Evolutionary conservation across 2,797 vertebrate species (phyloP).

Genomic region (Acanthurus leucopareius): DNA sequence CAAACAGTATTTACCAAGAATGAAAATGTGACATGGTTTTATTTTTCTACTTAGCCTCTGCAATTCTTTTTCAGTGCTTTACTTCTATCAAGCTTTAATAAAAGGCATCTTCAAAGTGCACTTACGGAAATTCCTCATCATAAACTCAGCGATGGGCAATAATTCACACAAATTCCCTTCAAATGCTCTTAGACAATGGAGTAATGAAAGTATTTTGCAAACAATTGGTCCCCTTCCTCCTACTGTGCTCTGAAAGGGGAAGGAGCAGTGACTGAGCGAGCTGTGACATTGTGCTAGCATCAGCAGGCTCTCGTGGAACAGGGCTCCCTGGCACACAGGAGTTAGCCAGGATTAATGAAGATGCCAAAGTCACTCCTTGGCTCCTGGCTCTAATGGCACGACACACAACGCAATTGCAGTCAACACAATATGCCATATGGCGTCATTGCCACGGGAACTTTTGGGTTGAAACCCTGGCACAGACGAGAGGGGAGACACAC

Average conservation of each 20-base stretch:
- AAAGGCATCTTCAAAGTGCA: conserved; percentile 64
- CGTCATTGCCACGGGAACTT: conserved; percentile 72
- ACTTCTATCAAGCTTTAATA: conserved; percentile 49
- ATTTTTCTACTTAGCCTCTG: conserved; percentile 38
- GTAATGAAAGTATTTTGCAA: conserved; percentile 79
- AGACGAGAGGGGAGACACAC: conserved; percentile 32
- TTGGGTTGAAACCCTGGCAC: conserved; percentile 49
- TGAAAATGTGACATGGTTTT: conserved; percentile 36
- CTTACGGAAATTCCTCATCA: conserved; percentile 64
- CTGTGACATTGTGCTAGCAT: conserved; percentile 78
- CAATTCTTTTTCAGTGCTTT: conserved; percentile 37
- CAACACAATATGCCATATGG: conserved; percentile 84
- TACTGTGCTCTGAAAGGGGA: conserved; percentile 57
- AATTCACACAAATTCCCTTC: conserved; percentile 69
- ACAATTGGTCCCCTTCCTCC: conserved; percentile 72
- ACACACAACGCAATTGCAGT: conserved; percentile 73
- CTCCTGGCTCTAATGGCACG: conserved; percentile 82
- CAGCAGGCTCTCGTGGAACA: conserved; percentile 70
- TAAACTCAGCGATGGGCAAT: conserved; percentile 69
- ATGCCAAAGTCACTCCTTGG: conserved; percentile 78
- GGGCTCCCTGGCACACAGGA: conserved; percentile 69
- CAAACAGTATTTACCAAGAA: conserved; percentile 45
- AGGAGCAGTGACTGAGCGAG: conserved; percentile 71
- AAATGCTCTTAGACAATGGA: conserved; percentile 67
- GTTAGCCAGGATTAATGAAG: conserved; percentile 86